phyloP scores from a whole-genome alignment of 2,888 invertebrate genomes.

The Lepidochrysops patricia region DNA sequence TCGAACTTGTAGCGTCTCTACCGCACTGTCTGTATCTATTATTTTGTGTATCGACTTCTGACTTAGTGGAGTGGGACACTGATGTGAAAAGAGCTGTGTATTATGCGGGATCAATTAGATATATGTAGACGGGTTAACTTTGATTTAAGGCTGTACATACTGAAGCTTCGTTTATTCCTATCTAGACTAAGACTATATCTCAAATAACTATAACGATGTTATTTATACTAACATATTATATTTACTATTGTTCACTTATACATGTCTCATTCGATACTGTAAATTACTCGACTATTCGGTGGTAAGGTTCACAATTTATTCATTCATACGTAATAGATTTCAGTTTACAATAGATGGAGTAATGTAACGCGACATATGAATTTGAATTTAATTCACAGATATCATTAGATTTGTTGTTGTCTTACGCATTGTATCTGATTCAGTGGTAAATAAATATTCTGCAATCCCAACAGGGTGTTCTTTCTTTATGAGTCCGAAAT shows the following conservation, averaged over 20 bases:
- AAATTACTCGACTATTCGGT: not conserved
- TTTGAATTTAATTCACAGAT: slow-evolving; percentile 9
- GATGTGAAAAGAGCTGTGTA: slow-evolving; percentile 32
- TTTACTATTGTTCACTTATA: slow-evolving; percentile 12
- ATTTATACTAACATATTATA: slow-evolving; percentile 12
- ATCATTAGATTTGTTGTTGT: slow-evolving; percentile 15
- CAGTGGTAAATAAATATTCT: slow-evolving; percentile 13
- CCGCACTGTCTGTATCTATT: slow-evolving; percentile 33
- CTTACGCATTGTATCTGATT: slow-evolving; percentile 9
- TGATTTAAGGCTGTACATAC: slow-evolving; percentile 45
- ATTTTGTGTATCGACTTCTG: slow-evolving; percentile 22
- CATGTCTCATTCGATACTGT: not conserved
- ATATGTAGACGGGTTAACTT: slow-evolving; percentile 48
- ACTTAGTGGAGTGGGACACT: slow-evolving; percentile 25
- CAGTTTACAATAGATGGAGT: slow-evolving; percentile 8
- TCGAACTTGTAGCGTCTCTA: slow-evolving; percentile 51
- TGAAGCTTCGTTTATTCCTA: slow-evolving; percentile 32
- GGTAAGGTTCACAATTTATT: not conserved
- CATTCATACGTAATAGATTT: not conserved
- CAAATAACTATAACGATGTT: slow-evolving; percentile 10
- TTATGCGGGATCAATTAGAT: slow-evolving; percentile 71
- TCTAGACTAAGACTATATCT: slow-evolving; percentile 20
- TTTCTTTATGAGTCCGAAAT: not conserved
- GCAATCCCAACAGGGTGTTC: not conserved
- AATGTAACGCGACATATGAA: not conserved